Percentiles rank a stretch among this genome's conserved stretches.
Evolutionary conservation across 2,888 invertebrate genomes (phyloP).

Genomic region (Meghimatium bilineatum): DNA sequence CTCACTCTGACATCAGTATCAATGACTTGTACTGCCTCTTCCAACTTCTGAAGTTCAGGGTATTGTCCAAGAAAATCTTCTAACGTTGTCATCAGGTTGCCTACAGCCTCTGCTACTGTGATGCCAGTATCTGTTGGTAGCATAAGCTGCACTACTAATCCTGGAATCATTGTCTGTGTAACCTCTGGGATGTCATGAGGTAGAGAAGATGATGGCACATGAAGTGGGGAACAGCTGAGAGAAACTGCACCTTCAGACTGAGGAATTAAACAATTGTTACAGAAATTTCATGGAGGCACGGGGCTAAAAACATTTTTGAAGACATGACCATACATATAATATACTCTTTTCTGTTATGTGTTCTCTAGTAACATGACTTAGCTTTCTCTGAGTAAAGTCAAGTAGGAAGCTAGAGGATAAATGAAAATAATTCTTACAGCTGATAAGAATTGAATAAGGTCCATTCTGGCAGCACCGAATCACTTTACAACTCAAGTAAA

Average conservation of each 20-base stretch:
- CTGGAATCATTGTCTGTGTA: constrained; percentile 41
- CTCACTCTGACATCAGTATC: constrained; percentile 76
- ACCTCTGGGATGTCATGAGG: constrained; percentile 41
- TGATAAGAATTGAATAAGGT: too few species aligned
- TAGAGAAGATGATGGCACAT: constrained; percentile 38
- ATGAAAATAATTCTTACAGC: too few species aligned
- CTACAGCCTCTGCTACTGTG: constrained; percentile 74
- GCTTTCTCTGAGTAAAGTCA: too few species aligned
- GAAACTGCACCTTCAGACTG: constrained; percentile 10
- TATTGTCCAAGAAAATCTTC: constrained; percentile 79
- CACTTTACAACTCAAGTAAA: too few species aligned
- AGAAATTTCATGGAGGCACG: too few species aligned
- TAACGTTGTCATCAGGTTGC: constrained; percentile 71
- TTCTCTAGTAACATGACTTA: too few species aligned
- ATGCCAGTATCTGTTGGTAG: constrained; percentile 57
- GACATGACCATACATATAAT: too few species aligned
- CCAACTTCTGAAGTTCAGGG: constrained; percentile 76
- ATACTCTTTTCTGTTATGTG: too few species aligned
- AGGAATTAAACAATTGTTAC: neutral
- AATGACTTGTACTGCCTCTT: constrained; percentile 74
- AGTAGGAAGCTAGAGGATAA: too few species aligned
- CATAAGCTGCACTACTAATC: constrained; percentile 48
- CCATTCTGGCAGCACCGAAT: too few species aligned
- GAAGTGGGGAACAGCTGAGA: constrained; percentile 3
- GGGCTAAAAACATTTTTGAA: too few species aligned